Evolutionary conservation across 2,113 vertebrate genomes (phyloP).

Genomic region (Pterocles burchelli): DNA sequence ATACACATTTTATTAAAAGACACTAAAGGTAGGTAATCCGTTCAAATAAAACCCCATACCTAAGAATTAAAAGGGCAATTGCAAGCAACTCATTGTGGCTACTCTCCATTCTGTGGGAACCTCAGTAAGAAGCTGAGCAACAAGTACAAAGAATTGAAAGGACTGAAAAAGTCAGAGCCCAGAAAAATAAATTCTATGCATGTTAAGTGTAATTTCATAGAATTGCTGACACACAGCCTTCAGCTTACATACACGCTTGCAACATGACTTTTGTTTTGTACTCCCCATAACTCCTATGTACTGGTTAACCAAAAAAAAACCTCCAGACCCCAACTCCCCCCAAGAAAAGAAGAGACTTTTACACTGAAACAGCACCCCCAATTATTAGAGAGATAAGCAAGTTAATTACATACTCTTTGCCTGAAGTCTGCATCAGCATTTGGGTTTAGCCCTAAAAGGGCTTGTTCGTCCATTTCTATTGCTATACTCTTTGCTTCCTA

Average conservation of each 20-base stretch:
- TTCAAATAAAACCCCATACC: background rate
- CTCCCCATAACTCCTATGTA: background rate
- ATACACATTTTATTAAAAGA: background rate
- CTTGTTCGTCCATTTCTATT: slow-evolving; percentile 95
- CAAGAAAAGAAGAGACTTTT: background rate
- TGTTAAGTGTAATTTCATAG: background rate
- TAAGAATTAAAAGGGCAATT: background rate
- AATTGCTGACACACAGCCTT: fast-evolving
- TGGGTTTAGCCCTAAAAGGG: slow-evolving; percentile 95
- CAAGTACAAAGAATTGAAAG: background rate
- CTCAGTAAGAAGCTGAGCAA: background rate
- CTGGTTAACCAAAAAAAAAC: background rate
- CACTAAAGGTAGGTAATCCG: background rate
- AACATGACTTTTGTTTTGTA: background rate
- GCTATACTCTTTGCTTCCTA: slow-evolving; percentile 81
- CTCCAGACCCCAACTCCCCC: background rate
- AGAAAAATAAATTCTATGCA: background rate
- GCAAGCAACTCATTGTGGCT: background rate
- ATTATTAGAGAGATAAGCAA: background rate
- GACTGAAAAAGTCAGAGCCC: background rate
- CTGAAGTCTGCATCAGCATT: slow-evolving; percentile 94
- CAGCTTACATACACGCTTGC: background rate
- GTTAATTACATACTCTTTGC: slow-evolving; percentile 84
- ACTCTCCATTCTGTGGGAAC: background rate
- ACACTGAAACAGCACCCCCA: background rate